Conservation (phyloP, 1,140 invertebrate species). For the Trichoplusia ni region DNA sequence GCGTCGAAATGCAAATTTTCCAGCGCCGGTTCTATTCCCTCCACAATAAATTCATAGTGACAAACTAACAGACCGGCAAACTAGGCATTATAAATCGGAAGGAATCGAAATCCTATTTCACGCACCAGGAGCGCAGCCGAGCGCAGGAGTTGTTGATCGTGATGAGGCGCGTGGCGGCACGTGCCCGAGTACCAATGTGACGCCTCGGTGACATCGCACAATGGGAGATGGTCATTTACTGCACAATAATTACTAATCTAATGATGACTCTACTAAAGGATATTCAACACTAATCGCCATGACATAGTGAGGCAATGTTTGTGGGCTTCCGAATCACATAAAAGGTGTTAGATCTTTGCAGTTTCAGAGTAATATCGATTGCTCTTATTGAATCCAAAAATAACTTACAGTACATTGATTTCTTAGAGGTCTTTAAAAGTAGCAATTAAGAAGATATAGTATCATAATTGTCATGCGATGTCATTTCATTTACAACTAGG, state of each 20-base stretch:
- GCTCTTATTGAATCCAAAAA: too few species aligned
- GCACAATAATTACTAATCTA: constrained; percentile 11
- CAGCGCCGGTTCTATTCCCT: not conserved
- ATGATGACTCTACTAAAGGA: not conserved
- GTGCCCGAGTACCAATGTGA: constrained; percentile 28
- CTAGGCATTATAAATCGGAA: constrained; percentile 12
- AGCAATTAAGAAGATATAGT: too few species aligned
- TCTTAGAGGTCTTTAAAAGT: too few species aligned
- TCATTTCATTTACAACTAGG: too few species aligned
- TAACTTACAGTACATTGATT: too few species aligned
- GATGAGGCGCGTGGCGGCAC: constrained; percentile 35
- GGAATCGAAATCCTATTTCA: constrained; percentile 44
- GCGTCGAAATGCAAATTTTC: not conserved
- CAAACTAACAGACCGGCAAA: constrained; percentile 23
- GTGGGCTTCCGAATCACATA: too few species aligned
- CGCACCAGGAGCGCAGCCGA: constrained; percentile 35
- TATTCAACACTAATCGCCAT: not conserved
- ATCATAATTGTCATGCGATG: too few species aligned
- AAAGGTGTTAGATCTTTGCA: too few species aligned
- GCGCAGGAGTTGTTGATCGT: constrained; percentile 26
- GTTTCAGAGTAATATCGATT: too few species aligned
- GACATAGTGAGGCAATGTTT: not conserved
- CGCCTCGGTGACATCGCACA: not conserved
- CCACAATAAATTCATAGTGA: constrained; percentile 1
- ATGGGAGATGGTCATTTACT: not conserved